Evolutionary conservation across 2,888 invertebrate species (phyloP), one percentile per base, ranked within the genome.

Genomic region (Germaria angustata): DNA sequence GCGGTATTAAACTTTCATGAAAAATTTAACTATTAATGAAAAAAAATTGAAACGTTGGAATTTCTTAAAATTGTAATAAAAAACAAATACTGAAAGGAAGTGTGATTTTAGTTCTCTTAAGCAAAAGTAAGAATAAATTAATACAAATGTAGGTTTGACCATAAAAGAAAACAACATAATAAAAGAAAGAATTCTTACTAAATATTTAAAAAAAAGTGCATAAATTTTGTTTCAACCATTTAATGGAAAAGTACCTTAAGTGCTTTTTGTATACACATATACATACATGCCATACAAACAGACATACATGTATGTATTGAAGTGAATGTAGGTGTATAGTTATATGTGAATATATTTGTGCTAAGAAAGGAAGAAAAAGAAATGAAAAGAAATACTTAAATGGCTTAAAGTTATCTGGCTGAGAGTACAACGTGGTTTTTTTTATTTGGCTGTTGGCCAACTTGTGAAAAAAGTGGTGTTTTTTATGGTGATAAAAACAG

Each of bases 371-470:
- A 68, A 51, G 39, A 59, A 41, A 59, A 61, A 57, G 20, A 59
- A 61, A 57, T n/a, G 5, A 32, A 22, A 41, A 68, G 17, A 59
- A 13, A 51, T 49, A 59, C 32, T 41, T 36, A 34, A 68, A 59
- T 68, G 39, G 28, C 32, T 41, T 41, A 28, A 49, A 68, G 49
- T 49, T 76, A 36, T 68, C 49, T 65, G 36, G 32, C 22, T 55
- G 44, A 46, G 66, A 41, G 49, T 53, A 77, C n/a, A 77, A 77
- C 61, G 51, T 77, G 77, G 51, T 61, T 69, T 77, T 61, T 69
- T 77, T 59, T 34, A 49, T 34, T 68, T 77, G 77, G 61, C 68
- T 69, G 34, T 41, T 61, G 53, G 59, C 68, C 77, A 77, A 59
- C 28, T 49, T 76, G 49, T 68, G 15, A 32, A 63, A 9, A 51